A percentile compares a stretch with the other conserved stretches of the same genome.
These are phyloP conservation scores for Drosophila melanosoma DNA, from an alignment of 2,888 invertebrate genomes.

Conservation along the genomic window DNA sequence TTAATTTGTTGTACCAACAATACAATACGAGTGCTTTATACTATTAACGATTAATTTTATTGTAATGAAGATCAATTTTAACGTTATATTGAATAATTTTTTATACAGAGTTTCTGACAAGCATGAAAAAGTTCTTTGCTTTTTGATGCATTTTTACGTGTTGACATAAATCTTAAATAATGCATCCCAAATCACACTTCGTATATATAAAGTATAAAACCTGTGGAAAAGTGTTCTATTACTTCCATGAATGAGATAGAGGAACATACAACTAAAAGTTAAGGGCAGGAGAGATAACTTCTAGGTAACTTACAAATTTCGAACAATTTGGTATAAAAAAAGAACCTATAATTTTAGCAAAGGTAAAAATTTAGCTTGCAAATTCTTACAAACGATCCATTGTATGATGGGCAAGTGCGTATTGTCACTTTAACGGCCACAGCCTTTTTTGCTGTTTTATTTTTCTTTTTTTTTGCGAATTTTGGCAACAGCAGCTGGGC, in stretches of 20 bases:
- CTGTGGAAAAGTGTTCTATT: background rate
- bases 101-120: no score
- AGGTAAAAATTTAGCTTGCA: background rate
- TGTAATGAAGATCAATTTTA: background rate
- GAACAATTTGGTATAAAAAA: background rate
- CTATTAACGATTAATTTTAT: background rate
- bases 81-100: background rate
- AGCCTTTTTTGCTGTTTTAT: conserved; percentile 17
- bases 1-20: background rate
- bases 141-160: background rate
- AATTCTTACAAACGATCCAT: conserved; percentile 10
- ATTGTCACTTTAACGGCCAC: conserved; percentile 57
- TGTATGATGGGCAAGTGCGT: conserved; percentile 39
- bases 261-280: background rate
- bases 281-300: background rate
- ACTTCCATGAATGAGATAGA: background rate
- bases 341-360: background rate
- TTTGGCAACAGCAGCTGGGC: conserved; percentile 60
- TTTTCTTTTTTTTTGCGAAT: conserved; percentile 30
- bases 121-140: fast-evolving
- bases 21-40: background rate
- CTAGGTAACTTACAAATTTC: background rate
- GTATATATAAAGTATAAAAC: no score
- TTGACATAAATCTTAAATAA: background rate
- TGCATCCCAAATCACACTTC: background rate